phyloP scores from a whole-genome alignment of 1,140 invertebrate species.

The Sycophila sp. region DNA sequence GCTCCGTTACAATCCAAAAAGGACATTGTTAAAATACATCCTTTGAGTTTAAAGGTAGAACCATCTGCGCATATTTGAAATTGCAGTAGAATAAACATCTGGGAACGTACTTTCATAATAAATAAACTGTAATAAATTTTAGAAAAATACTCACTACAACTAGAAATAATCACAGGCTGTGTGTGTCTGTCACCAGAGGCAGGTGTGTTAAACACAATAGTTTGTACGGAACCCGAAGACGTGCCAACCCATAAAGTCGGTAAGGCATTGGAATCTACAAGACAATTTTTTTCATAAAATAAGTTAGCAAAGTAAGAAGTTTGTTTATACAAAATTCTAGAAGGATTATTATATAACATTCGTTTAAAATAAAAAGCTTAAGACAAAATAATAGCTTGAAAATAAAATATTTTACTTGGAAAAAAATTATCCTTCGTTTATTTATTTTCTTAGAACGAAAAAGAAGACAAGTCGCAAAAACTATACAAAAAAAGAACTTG shows the following conservation, averaged over 20 bases:
- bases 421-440: slow-evolving; percentile 11
- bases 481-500: no score
- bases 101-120: neutral
- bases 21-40: slow-evolving; percentile 90
- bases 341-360: no score
- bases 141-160: slow-evolving; percentile 79
- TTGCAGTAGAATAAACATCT: neutral
- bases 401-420: no score
- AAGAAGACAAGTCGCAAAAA: no score
- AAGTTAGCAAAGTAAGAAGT: no score
- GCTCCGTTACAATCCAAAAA: slow-evolving; percentile 95
- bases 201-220: slow-evolving; percentile 88
- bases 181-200: slow-evolving; percentile 81
- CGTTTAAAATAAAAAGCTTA: no score
- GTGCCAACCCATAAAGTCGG: slow-evolving; percentile 97
- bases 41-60: slow-evolving; percentile 94
- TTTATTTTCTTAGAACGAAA: neutral
- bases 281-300: no score
- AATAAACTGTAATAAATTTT: neutral
- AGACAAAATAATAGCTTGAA: no score
- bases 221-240: slow-evolving; percentile 92
- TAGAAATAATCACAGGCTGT: slow-evolving; percentile 90
- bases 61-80: slow-evolving; percentile 71
- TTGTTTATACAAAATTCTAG: no score
- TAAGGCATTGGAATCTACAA: slow-evolving; percentile 78